A percentile compares a stretch with the other conserved stretches of the same genome.
These are phyloP conservation scores for Ramazzottius varieornatus DNA, from an alignment of 2,888 invertebrate species.

Conservation along the genomic window DNA sequence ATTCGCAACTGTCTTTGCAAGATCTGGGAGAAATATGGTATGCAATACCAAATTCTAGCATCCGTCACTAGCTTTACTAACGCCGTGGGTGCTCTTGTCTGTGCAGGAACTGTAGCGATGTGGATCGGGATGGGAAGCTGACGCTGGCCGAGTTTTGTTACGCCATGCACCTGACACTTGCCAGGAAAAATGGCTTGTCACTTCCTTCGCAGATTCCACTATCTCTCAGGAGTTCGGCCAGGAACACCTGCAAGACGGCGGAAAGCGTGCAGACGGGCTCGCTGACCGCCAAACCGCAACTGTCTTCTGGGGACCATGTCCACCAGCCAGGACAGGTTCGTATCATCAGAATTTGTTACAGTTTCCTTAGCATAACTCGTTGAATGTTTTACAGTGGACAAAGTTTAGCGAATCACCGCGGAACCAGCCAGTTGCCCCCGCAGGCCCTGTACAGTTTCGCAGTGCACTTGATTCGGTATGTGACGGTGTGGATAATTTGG, in stretches of 20 bases:
- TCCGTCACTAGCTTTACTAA: too few relatives aligned
- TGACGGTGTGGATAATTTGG: too few relatives aligned
- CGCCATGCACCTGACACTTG: background rate
- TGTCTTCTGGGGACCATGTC: background rate
- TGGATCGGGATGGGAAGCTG: background rate
- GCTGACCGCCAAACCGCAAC: background rate
- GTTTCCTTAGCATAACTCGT: too few relatives aligned
- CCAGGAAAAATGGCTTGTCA: background rate
- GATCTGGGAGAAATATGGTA: background rate
- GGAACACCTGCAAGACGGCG: background rate
- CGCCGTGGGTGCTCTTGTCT: background rate
- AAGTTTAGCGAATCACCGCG: background rate
- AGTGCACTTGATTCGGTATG: background rate
- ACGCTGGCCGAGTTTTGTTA: background rate
- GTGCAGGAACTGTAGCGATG: background rate
- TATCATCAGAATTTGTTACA: too few relatives aligned
- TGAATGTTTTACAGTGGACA: background rate
- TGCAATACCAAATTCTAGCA: background rate
- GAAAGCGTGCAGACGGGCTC: too few relatives aligned
- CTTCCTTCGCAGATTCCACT: background rate
- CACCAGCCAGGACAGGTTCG: constrained; percentile 1
- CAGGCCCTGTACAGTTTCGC: background rate
- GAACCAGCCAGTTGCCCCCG: background rate
- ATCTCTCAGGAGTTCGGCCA: background rate
- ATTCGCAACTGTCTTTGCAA: background rate